phyloP scores from a whole-genome alignment of 2,888 invertebrate genomes.

The Deroplatys truncata region DNA sequence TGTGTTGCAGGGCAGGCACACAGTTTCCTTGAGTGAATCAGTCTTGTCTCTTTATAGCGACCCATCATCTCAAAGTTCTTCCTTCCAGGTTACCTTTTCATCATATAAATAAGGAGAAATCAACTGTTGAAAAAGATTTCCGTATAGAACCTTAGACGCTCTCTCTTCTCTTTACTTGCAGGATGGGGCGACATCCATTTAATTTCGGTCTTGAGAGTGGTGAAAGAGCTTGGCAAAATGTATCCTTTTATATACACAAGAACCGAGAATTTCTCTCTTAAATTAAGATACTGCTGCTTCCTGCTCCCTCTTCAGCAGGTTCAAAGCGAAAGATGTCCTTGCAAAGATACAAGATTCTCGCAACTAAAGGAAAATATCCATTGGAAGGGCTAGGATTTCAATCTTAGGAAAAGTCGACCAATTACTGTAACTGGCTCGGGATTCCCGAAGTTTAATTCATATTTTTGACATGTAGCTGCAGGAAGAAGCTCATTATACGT shows the following conservation, averaged over 20 bases:
- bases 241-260: constrained; percentile 9
- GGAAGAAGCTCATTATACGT: not conserved
- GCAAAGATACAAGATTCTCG: not conserved
- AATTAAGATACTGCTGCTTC: constrained; percentile 8
- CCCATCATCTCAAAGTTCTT: not conserved
- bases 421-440: constrained; percentile 5
- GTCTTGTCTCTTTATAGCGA: not conserved
- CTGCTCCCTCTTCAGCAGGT: not conserved
- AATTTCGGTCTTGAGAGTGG: constrained; percentile 13
- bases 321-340: constrained; percentile 12
- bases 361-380: constrained; percentile 7
- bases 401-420: constrained; percentile 10
- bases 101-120: constrained; percentile 15
- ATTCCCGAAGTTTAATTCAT: constrained; percentile 8
- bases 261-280: constrained; percentile 17
- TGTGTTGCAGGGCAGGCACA: not conserved
- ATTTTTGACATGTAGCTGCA: constrained; percentile 3
- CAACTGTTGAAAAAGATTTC: constrained; percentile 12
- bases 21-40: not conserved
- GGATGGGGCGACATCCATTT: constrained; percentile 13
- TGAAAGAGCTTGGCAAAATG: constrained; percentile 12
- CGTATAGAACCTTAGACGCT: not conserved
- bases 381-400: not conserved
- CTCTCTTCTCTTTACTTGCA: not conserved
- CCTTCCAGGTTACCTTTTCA: constrained; percentile 12